Evolutionary conservation across 2,113 vertebrate genomes (phyloP), one percentile per base, ranked within the genome.

Genomic region (Heptranchias perlo): DNA sequence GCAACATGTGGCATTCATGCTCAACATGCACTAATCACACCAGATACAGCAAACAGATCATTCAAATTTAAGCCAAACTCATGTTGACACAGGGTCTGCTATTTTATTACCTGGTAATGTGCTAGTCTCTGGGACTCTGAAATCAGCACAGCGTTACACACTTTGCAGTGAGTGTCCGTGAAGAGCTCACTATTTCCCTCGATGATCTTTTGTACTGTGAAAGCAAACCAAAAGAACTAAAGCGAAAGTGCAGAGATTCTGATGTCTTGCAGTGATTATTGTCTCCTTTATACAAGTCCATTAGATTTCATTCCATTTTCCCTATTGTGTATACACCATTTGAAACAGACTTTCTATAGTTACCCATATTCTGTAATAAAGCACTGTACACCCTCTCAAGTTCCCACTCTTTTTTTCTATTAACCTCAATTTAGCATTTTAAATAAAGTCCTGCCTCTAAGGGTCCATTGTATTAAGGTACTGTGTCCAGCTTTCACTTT

Each of bases 91-190:
- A 95, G 18, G 49, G 94, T 52, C 44, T 95, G 65, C 65, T 44
- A 95, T 11, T 52, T 69, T 28, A 69, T 95, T 97, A 99, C 99
- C 99, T 99, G 99, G 97, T 99, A 99, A 97, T 99, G 99, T 94
- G 99, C 99, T 97, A 99, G 98, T 96, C 99, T 98, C 97, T 99
- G 99, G 69, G 99, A 99, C 96, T 99, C 98, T 0, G 99, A 99
- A 97, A 99, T 99, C 89, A 99, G 98, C 97, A 98, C 97, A 95
- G 99, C 99, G 49, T 98, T 99, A 97, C 99, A 99, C 96, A 99
- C 98, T 98, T 99, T 99, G 97, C 99, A 99, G 96, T 99, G 98
- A 35, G 98, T 97, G 96, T 98, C 98, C 7, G 99, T 99, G 97
- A 99, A 99, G 97, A 99, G 98, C 97, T 99, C 98, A 25, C 98